Percentiles rank a stretch among this genome's conserved stretches.
Conservation (phyloP, 2,888 invertebrate genomes). For the Limnephilus auricula region DNA sequence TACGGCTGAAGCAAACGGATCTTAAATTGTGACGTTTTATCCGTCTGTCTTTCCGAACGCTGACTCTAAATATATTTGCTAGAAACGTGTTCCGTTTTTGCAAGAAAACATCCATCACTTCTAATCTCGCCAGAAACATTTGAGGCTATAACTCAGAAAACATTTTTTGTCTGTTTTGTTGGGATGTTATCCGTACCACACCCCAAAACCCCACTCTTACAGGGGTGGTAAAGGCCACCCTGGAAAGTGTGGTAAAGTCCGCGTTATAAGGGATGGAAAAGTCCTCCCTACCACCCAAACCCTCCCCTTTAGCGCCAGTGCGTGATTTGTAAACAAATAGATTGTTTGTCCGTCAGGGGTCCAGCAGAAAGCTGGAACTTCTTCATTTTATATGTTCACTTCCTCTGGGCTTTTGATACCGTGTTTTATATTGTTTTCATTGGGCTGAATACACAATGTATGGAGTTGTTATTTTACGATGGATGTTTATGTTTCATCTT, state of each 20-base stretch:
- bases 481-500: neutral
- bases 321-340: constrained; percentile 40
- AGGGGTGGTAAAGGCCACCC: neutral
- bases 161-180: neutral
- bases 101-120: neutral
- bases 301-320: neutral
- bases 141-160: neutral
- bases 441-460: neutral
- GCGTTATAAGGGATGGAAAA: neutral
- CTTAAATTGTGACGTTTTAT: neutral
- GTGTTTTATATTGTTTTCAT: constrained; percentile 2
- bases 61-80: neutral
- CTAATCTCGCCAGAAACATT: neutral
- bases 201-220: neutral
- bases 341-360: constrained; percentile 33
- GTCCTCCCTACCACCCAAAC: neutral
- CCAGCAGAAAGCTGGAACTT: neutral
- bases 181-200: neutral
- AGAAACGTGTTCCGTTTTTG: neutral
- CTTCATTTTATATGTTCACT: constrained; percentile 19
- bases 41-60: neutral
- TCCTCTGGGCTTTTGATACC: neutral
- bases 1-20: neutral
- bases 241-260: no score
- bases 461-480: neutral